Evolutionary conservation across 2,888 invertebrate genomes (phyloP), one percentile per base, ranked within the genome.

Genomic region (Drosophila melanosoma): DNA sequence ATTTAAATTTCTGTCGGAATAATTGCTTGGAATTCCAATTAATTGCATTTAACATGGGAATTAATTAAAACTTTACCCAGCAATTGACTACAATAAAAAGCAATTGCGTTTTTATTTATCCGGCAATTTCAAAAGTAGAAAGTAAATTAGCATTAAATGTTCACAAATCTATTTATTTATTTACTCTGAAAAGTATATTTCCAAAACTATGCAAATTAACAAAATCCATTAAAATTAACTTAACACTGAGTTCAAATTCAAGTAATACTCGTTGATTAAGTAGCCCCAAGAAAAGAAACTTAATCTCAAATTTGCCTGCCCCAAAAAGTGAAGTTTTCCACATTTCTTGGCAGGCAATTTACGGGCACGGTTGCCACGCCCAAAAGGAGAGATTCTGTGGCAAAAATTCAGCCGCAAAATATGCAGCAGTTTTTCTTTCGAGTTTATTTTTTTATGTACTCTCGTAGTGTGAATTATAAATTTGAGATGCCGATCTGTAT

Each of bases 351-450:
- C 23, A 69, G 64, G 64, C 78, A 74, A 74, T 77, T 76, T 51
- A 32, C n/a, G 42, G 32, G 51, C 51, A 42, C 17, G 52, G 51
- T 20, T 59, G 70, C 51, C 53, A 61, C 76, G 60, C 67, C 71
- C 45, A 29, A 11, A 1, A 35, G 4, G 45, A 23, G 23, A 8
- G 32, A 3, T 23, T 49, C 5, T n/a, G 1, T 38, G 26, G 40
- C 48, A 10, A 53, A 38, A 51, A 52, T 58, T 57, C 74, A 61
- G 33, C 64, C 65, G 23, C 62, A 78, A 71, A 71, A 68, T 68
- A 75, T 78, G 78, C 79, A 79, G 57, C 72, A 69, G 66, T 64
- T 68, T 65, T 78, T 60, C 52, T 60, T 49, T 23, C 35, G 32
- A n/a, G 38, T 26, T 38, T 36, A 0, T 38, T 26, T 17, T 17